Evolutionary conservation across 1,140 invertebrate species (phyloP).

Genomic region (Drosophila punjabiensis): DNA sequence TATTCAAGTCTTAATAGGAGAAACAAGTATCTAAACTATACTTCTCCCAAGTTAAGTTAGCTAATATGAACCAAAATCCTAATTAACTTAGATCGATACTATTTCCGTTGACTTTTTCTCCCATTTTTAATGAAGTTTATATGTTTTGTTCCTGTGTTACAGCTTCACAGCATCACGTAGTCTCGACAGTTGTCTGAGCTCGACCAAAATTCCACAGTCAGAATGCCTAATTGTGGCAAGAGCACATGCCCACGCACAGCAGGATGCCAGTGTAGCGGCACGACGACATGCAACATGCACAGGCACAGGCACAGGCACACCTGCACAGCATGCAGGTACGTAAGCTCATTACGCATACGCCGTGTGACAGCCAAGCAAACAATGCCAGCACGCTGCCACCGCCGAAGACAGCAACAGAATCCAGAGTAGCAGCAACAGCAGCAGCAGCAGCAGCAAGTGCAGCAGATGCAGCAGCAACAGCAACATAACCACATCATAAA

Average conservation of each 20-base stretch:
- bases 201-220: slow-evolving; percentile 54
- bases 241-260: slow-evolving; percentile 46
- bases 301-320: slow-evolving; percentile 34
- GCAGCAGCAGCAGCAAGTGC: slow-evolving; percentile 4
- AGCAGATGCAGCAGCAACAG: slow-evolving; percentile 3
- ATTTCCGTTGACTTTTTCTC: not conserved
- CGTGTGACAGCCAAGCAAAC: slow-evolving; percentile 67
- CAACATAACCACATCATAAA: slow-evolving; percentile 75
- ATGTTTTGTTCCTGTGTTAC: slow-evolving; percentile 2
- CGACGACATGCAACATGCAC: not conserved
- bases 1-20: not conserved
- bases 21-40: too few relatives aligned
- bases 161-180: slow-evolving; percentile 48
- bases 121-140: not conserved
- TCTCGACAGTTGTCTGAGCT: slow-evolving; percentile 40
- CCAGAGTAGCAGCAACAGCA: slow-evolving; percentile 34
- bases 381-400: slow-evolving; percentile 49
- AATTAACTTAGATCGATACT: not conserved
- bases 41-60: not conserved
- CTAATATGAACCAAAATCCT: not conserved
- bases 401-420: slow-evolving; percentile 43
- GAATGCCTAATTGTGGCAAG: slow-evolving; percentile 77
- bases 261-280: slow-evolving; percentile 23
- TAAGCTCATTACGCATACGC: slow-evolving; percentile 80
- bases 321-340: slow-evolving; percentile 38